These are phyloP conservation scores for Dicrostonyx torquatus DNA, from an alignment of 2,797 vertebrate genomes.

Conservation along the genomic window DNA sequence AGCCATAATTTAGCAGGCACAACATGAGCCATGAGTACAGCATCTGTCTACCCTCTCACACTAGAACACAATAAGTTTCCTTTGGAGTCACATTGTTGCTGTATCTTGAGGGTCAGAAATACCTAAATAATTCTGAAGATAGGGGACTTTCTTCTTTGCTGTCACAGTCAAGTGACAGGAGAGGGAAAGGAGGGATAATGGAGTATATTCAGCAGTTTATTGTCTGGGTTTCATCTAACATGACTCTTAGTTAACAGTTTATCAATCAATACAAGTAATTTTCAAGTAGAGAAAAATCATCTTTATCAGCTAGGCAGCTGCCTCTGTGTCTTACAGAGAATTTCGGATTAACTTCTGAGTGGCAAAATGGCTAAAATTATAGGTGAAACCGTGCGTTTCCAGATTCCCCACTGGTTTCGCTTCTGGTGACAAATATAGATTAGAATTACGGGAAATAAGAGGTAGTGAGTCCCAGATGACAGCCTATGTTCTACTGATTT, in stretches of 20 bases:
- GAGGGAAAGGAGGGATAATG: neutral
- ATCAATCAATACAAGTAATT: constrained; percentile 55
- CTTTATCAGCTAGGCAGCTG: neutral
- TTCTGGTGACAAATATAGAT: neutral
- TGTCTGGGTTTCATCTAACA: constrained; percentile 50
- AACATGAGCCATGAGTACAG: too few species aligned
- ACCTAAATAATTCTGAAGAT: neutral
- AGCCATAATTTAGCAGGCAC: neutral
- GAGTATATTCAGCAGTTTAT: constrained; percentile 58
- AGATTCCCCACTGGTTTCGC: neutral
- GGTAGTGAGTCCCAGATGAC: neutral
- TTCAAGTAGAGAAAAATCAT: constrained; percentile 38
- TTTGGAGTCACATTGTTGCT: neutral
- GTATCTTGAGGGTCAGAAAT: neutral
- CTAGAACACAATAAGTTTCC: neutral
- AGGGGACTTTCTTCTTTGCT: neutral
- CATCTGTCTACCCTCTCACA: neutral
- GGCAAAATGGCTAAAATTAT: constrained; percentile 14
- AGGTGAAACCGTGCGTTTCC: neutral
- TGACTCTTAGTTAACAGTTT: constrained; percentile 47
- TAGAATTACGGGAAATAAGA: neutral
- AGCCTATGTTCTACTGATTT: neutral
- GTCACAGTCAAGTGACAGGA: neutral
- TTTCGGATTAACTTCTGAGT: constrained; percentile 18
- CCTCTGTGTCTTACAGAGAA: neutral